Base-by-base conservation (phyloP, 1,140 invertebrate species). In the Plutomurus gul region DNA sequence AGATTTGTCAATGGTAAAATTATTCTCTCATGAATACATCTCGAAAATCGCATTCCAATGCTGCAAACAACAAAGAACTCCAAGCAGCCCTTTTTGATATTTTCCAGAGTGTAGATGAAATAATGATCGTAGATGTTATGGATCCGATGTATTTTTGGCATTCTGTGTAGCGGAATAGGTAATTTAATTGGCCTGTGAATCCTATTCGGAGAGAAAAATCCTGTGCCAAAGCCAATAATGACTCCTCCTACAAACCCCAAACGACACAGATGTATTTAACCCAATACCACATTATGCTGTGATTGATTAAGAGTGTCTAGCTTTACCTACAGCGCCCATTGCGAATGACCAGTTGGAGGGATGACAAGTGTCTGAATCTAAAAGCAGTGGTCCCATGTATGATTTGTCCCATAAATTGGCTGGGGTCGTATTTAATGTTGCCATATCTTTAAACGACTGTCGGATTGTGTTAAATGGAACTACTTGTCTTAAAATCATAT, bases 1-100 rank as follows among this genome's bases (percentile, higher is more conserved):
- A 75, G 3, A 25, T 56, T 8, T 20, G n/a, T 6, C 7, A 8
- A 11, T 36, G 20, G 13, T 25, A 71, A 71, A 33, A 71, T 71
- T 71, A 71, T 13, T 37, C 16, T n/a, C n/a, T 13, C 10, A 56
- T 25, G 7, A 25, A 39, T 51, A 78, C 76, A 36, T 78, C 76
- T 73, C 47, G 39, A 20, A 78, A 78, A 39, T 78, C 76, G 20
- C 76, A 78, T 73, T 78, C 76, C 70, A 78, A 51, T 10, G 71
- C 76, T 33, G 76, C 65, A 78, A 72, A 78, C 6, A 78, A 30
- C 16, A 78, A 27, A 3, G 76, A 72, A 30, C 76, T 70, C 39
- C 49, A 40, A 36, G 71, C 27, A 3, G 76, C 46, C 11, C 76
- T 49, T 47, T 78, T 78, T 20, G 33, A 11, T 10, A 78, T 39